phyloP scores from a whole-genome alignment of 2,113 vertebrate species.

The Montifringilla adamsi region DNA sequence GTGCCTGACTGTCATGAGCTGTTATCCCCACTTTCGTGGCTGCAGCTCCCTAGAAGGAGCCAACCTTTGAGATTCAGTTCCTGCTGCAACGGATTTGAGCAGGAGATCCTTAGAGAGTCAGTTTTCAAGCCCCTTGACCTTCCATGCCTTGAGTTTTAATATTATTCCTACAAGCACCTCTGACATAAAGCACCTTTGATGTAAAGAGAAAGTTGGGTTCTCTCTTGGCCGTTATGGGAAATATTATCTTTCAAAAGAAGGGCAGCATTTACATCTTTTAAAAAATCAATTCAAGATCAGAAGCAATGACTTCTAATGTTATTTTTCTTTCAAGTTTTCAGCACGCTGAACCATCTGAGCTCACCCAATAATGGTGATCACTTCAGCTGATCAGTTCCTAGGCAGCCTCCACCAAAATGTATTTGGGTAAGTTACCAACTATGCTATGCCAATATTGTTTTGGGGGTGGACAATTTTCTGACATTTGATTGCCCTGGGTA shows the following conservation, averaged over 20 bases:
- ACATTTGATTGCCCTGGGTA: slow-evolving; percentile 33
- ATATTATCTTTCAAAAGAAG: not conserved
- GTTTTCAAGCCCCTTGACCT: not conserved
- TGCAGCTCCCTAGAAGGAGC: not conserved
- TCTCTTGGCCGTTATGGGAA: not conserved
- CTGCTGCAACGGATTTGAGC: not conserved
- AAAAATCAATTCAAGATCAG: not conserved
- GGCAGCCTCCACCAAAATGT: not conserved
- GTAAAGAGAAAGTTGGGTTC: not conserved
- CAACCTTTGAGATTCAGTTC: not conserved
- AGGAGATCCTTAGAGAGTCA: not conserved
- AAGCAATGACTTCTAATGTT: not conserved
- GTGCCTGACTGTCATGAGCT: not conserved
- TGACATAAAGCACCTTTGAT: not conserved
- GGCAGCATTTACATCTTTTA: not conserved
- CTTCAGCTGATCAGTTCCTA: not conserved
- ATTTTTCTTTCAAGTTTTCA: slow-evolving; percentile 7
- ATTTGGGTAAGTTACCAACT: not conserved
- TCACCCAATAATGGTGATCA: not conserved
- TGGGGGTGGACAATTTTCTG: not conserved
- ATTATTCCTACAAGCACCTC: not conserved
- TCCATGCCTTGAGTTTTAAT: not conserved
- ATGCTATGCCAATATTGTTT: not conserved
- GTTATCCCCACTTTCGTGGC: not conserved
- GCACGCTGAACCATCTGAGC: not conserved